Base-by-base conservation (phyloP, 2,888 invertebrate species). In the Augochlorella aurata region DNA sequence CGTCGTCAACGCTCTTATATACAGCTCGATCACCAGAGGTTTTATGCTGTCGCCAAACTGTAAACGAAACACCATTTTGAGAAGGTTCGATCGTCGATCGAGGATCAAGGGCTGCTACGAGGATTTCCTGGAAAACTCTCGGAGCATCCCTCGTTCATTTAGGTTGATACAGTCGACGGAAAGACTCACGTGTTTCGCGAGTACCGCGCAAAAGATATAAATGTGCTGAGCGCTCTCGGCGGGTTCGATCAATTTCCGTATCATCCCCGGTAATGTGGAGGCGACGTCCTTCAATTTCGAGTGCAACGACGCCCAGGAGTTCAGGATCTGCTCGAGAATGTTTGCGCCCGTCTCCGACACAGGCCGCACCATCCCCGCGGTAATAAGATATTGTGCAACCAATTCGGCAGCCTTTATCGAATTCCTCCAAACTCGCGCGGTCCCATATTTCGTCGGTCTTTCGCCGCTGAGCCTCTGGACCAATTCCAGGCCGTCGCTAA, bases 1-100 rank as follows among this genome's bases (percentile, higher is more conserved):
- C 16, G 96, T 95, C 8, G 96, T 97, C 87, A 97, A 94, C 4
- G 96, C 97, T 79, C 96, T 95, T 73, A 97, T 96, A 92, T 96
- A 97, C 88, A 97, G 92, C 92, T 97, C 96, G 84, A 97, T 96
- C 54, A 96, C 95, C 80, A 97, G 95, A 38, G 96, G 94, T 88
- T 95, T 95, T 92, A 96, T 94, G 49, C 93, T 94, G 0, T 94
- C 94, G 44, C 94, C 94, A 85, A 94, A 94, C 95, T 96, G 94
- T 94, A 67, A 63, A 12, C 18, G n/a, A 18, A 63, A 38, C 4
- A 24, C 0, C 24, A 12, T 58, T 58, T 1, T 24, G 2, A 24
- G 5, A 24, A 8, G 2, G 58, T 24, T 24, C 24, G 24, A 24
- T 58, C 24, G 0, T 14, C 2, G 14, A 16, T 16, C 24, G 21